Percentiles rank a stretch among this genome's conserved stretches.
Evolutionary conservation across 2,888 invertebrate genomes (phyloP).

Genomic region (Drosophila barbarae): DNA sequence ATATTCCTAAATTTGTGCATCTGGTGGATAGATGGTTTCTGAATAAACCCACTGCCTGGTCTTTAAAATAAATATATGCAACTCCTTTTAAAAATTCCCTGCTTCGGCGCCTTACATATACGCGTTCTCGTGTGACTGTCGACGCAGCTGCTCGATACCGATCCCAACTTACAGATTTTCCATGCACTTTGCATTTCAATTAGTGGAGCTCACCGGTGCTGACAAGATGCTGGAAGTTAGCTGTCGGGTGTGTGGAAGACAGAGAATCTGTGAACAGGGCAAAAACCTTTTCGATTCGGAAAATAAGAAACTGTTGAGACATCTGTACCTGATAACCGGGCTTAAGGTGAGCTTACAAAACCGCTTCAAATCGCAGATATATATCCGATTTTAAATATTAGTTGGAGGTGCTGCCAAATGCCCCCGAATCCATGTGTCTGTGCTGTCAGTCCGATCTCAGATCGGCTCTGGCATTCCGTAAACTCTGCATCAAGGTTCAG

Average conservation of each 20-base stretch:
- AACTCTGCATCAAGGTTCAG: constrained; percentile 52
- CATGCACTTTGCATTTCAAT: constrained; percentile 2
- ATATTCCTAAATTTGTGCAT: not conserved
- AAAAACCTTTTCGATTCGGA: constrained; percentile 46
- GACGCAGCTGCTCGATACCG: constrained; percentile 3
- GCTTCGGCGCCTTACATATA: not conserved
- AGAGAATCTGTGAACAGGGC: constrained; percentile 28
- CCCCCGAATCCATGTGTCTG: constrained; percentile 48
- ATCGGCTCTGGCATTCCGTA: constrained; percentile 49
- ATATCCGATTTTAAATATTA: not conserved
- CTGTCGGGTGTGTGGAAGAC: constrained; percentile 53
- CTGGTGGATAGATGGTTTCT: not conserved
- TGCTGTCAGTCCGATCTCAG: constrained; percentile 58
- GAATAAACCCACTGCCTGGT: not conserved
- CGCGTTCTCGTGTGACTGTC: constrained; percentile 21
- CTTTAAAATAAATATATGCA: not conserved
- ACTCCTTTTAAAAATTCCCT: not conserved
- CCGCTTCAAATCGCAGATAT: not conserved
- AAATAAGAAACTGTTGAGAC: constrained; percentile 44
- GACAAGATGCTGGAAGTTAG: constrained; percentile 42
- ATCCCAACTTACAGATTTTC: not conserved
- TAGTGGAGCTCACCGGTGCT: not conserved
- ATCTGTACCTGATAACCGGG: constrained; percentile 56
- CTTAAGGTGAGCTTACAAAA: constrained; percentile 34
- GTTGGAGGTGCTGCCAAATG: constrained; percentile 33